Conservation (phyloP, 2,113 vertebrate species). For the Phycodurus eques region DNA sequence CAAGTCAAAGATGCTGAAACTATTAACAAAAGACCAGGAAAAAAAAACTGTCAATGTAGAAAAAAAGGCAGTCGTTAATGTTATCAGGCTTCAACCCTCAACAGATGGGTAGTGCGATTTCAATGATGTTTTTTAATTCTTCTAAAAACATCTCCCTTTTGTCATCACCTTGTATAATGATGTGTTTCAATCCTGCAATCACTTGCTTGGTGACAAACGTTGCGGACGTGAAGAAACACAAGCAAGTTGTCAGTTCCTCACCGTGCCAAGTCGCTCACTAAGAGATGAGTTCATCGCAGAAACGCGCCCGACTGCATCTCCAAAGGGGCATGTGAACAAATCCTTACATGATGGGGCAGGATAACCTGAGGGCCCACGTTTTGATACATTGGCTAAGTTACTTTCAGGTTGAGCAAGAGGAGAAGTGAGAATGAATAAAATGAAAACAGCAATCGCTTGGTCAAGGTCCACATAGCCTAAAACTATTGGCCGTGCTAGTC, state of each 20-base stretch:
- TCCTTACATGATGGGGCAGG: conserved; percentile 21
- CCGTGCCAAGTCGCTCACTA: conserved; percentile 30
- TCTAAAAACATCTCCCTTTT: neutral
- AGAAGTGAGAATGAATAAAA: conserved; percentile 16
- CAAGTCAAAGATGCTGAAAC: neutral
- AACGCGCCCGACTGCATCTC: conserved; percentile 35
- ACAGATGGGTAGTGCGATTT: conserved; percentile 35
- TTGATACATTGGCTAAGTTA: conserved; percentile 22
- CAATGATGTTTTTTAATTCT: conserved; percentile 13
- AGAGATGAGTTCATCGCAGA: conserved; percentile 35
- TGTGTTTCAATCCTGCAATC: conserved; percentile 2
- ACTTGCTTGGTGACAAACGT: conserved; percentile 32
- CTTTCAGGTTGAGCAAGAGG: conserved; percentile 26
- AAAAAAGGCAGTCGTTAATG: conserved; percentile 44
- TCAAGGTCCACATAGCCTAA: conserved; percentile 1
- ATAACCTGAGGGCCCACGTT: conserved; percentile 35
- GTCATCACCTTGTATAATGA: neutral
- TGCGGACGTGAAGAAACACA: neutral
- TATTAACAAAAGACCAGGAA: conserved; percentile 13
- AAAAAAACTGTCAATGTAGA: conserved; percentile 4
- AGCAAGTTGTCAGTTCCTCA: conserved; percentile 7
- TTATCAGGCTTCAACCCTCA: conserved; percentile 57
- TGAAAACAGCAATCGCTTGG: conserved; percentile 11
- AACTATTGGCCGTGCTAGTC: neutral
- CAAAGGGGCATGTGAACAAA: conserved; percentile 37